These are phyloP conservation scores for Crotalus tigris DNA, from an alignment of 2,113 vertebrate genomes.

Conservation along the genomic window DNA sequence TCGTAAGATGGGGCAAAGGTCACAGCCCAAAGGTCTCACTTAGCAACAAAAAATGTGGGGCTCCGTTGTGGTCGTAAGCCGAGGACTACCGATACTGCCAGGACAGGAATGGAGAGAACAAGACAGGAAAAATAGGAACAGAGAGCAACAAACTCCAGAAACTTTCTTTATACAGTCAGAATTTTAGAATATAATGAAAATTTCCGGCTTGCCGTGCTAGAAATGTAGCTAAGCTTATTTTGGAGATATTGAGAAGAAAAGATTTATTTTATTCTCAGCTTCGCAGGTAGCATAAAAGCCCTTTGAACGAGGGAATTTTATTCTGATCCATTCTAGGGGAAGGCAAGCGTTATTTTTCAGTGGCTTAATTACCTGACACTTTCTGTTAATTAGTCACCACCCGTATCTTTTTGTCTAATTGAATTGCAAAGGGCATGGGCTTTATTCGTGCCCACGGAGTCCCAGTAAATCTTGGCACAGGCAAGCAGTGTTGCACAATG, in stretches of 20 bases:
- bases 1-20: too few relatives aligned
- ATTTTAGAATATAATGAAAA: neutral
- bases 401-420: neutral
- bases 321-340: conserved; percentile 34
- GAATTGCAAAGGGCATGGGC: neutral
- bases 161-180: neutral
- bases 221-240: neutral
- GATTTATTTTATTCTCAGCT: neutral
- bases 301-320: neutral
- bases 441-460: neutral
- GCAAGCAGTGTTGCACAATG: conserved; percentile 39
- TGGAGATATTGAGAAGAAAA: neutral
- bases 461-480: conserved; percentile 16
- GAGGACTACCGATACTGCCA: neutral
- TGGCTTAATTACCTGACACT: neutral
- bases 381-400: neutral
- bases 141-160: neutral
- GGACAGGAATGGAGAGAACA: neutral
- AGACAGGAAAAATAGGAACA: too few relatives aligned
- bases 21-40: too few relatives aligned
- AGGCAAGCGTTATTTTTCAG: neutral
- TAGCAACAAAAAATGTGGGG: too few relatives aligned
- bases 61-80: too few relatives aligned
- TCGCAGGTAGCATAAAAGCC: neutral
- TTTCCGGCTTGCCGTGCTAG: neutral